Base-by-base conservation (phyloP, 2,888 invertebrate genomes). In the Cataglyphis albicans region DNA sequence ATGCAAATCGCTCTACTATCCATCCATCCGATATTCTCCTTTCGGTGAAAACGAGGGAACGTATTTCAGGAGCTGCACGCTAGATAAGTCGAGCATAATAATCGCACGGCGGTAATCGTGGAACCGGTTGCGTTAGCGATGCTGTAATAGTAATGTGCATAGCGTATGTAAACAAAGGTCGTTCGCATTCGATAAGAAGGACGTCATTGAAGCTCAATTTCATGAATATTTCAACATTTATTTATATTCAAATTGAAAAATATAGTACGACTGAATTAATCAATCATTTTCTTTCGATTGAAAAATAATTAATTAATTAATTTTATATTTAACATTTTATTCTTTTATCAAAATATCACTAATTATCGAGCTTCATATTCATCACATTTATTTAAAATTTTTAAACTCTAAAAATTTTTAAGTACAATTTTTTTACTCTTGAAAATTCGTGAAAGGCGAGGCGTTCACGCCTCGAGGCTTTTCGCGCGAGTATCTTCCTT, bases 111-210 rank as follows among this genome's bases (percentile, higher is more conserved):
- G 70, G 72, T 84, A 76, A 86, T 61, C 68, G 85, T 81, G 81
- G 76, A 89, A 89, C 85, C 89, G 89, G 89, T 89, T 87, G 81
- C 81, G 78, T 80, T 84, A 81, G 44, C 80, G 63, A 55, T 83
- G 86, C 82, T 73, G 78, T 82, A 83, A 87, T 84, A 87, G 84
- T 85, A 83, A 82, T 29, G 83, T 76, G 73, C 63, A 75, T 74
- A 85, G 74, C 67, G 84, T 84, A 73, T 65, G 52, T 61, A 72
- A 61, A 61, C 80, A 89, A 86, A 89, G 87, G 87, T 89, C 87
- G 65, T 55, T 84, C 59, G 59, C 63, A 65, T 65, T 61, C 73
- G 67, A 72, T 84, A 70, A 76, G 75, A 81, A 81, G 73, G 72
- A 82, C 76, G 85, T 64, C 52, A 55, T 29, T 32, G 21, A 65